Evolutionary conservation across 1,140 invertebrate species (phyloP), one percentile per base, ranked within the genome.

Genomic region (Euborellia annulipes): DNA sequence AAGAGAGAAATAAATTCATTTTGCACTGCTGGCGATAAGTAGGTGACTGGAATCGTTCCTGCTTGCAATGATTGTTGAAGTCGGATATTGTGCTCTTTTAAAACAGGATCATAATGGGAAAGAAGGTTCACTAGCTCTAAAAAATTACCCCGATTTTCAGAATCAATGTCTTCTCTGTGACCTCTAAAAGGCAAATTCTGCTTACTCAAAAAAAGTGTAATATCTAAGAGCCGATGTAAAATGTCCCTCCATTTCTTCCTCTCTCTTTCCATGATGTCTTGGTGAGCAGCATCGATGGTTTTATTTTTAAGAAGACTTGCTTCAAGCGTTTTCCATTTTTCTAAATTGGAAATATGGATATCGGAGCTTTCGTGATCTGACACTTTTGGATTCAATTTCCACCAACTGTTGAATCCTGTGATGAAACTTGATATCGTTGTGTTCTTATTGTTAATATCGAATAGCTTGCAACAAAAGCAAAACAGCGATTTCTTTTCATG

Each of bases 141-240:
- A 54, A 59, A 60, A 39, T 53, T 55, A 36, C 54, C 50, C 48
- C 55, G 57, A 44, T 56, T 53, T 43, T 22, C 34, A 36, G 49
- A 34, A 52, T 48, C 54, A 14, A 54, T 18, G 37, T 50, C 48
- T 23, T 48, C 40, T 9, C 14, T 53, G 32, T 22, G 43, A 11
- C 53, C 52, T 14, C 54, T 37, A 48, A 57, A 52, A 40, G 53
- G 53, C 19, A 58, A 47, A 43, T 50, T 51, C 32, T 56, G 50
- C 38, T 44, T 36, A 18, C 47, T 52, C 38, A 58, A 48, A 54
- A 48, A 52, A 41, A 45, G 17, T 43, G 54, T 50, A 27, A 43
- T 32, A 36, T 27, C 45, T 41, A 58, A 47, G 7, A 58, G 43
- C 23, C 52, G 45, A 50, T 53, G 43, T 17, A 56, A 18, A 49